Evolutionary conservation across 2,113 vertebrate species (phyloP), one percentile per base, ranked within the genome.

Genomic region (Nyctereutes procyonoides): DNA sequence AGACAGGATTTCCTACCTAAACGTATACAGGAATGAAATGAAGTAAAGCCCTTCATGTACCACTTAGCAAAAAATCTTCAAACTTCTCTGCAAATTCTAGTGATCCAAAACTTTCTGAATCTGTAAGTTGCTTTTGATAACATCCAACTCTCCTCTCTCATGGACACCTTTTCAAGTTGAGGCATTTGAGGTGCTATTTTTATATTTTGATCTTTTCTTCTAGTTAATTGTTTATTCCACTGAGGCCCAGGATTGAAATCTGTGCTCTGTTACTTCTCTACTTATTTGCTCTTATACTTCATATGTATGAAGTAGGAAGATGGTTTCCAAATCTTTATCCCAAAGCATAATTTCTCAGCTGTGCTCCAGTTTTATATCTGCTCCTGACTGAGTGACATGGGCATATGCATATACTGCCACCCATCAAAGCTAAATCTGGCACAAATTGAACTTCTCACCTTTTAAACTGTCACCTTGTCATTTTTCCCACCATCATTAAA

Each of bases 381-480:
- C 16, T 79, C 11, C 30, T 95, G 63, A 11, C 56, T 91, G 91
- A 95, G 65, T 93, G 89, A 87, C 97, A 53, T 22, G 30, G 65
- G 26, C 62, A 79, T 92, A 89, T 93, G 76, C 26, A 19, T 35
- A 38, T n/a, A 43, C 71, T 89, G 60, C 81, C 96, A 77, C 62
- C 73, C 77, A 80, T 91, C 35, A 90, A 53, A 90, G 95, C 67
- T 97, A 97, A 94, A 97, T 94, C 82, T 88, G 86, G 92, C 77
- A 96, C 16, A 81, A 62, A 91, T 26, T 97, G 97, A 97, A 96
- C 97, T 98, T 95, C 80, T 97, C 73, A 93, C 92, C 96, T 97
- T 93, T 95, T 95, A 95, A 96, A 83, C 89, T 97, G 97, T 97
- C 95, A 95, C 89, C 30, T 79, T 89, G 86, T 97, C 97, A 98